Conservation (phyloP, 2,797 vertebrate genomes). For the Tolypeutes matacus region DNA sequence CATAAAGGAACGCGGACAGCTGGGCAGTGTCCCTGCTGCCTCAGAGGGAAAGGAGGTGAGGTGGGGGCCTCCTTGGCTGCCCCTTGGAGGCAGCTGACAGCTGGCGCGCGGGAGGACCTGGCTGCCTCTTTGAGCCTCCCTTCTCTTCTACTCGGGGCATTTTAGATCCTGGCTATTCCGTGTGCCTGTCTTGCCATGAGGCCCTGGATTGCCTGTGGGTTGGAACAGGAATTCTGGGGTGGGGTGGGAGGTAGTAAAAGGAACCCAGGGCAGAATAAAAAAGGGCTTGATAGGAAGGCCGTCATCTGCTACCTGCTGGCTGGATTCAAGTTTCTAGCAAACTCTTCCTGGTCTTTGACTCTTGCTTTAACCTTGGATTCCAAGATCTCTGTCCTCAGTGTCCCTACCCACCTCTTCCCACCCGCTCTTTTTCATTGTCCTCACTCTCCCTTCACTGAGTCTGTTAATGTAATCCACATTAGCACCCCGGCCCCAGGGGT, state of each 20-base stretch:
- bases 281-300: constrained; percentile 17
- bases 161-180: background rate
- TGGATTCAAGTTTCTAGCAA: constrained; percentile 65
- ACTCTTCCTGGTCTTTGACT: constrained; percentile 50
- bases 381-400: background rate
- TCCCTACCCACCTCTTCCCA: background rate
- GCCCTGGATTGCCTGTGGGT: background rate
- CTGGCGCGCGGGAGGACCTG: fast-evolving
- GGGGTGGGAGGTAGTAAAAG: constrained; percentile 3
- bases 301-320: constrained; percentile 79
- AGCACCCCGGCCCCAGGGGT: background rate
- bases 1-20: background rate
- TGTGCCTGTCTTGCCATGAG: background rate
- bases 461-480: background rate
- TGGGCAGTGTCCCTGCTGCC: background rate
- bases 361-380: constrained; percentile 72
- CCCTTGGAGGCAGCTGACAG: background rate
- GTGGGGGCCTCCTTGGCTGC: background rate
- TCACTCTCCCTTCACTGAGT: background rate
- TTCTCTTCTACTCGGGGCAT: background rate
- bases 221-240: background rate
- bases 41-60: background rate
- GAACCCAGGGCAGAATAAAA: background rate
- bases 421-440: background rate
- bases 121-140: background rate